Percentiles rank a stretch among this genome's conserved stretches.
phyloP scores from a whole-genome alignment of 2,888 invertebrate species.

The Busseola fusca region DNA sequence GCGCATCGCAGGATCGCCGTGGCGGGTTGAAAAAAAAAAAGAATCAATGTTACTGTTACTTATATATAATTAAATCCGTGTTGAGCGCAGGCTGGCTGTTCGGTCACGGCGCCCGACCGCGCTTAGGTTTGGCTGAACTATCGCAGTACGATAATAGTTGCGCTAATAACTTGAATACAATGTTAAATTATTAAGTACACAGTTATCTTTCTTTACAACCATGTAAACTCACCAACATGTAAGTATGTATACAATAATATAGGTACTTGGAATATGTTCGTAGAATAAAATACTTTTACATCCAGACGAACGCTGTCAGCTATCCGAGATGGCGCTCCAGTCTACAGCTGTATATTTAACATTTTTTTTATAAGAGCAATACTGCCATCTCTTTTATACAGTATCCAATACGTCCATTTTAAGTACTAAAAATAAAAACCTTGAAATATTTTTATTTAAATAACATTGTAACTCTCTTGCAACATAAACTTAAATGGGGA shows the following conservation, averaged over 20 bases:
- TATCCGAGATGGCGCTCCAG: not conserved
- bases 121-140: no score
- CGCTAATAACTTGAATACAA: conserved; percentile 2
- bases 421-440: not conserved
- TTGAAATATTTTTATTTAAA: not conserved
- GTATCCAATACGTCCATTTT: no score
- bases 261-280: not conserved
- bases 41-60: conserved; percentile 11
- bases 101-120: not conserved
- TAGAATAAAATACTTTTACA: not conserved
- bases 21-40: no score
- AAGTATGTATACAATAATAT: not conserved
- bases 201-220: not conserved
- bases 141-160: conserved; percentile 22
- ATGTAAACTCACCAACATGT: not conserved
- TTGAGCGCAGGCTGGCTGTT: conserved; percentile 12
- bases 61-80: conserved; percentile 15
- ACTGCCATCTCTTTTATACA: not conserved
- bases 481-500: not conserved
- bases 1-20: no score
- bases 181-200: not conserved
- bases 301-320: not conserved
- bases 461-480: not conserved
- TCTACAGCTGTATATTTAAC: not conserved
- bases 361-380: not conserved